These are phyloP conservation scores for Coregonus clupeaformis DNA, from an alignment of 2,113 vertebrate genomes.

Conservation along the genomic window DNA sequence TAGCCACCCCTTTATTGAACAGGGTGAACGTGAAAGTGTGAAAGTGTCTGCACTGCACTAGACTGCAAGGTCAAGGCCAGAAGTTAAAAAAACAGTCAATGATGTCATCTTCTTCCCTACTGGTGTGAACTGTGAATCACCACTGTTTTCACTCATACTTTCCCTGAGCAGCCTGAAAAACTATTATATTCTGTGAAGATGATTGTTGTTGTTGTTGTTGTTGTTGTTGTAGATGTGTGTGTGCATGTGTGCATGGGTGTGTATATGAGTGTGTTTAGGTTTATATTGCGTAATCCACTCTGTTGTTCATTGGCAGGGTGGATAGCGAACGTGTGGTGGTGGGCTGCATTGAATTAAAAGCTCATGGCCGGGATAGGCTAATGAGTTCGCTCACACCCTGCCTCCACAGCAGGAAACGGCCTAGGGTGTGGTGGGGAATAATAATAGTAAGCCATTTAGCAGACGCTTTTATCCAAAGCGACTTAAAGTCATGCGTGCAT, in stretches of 20 bases:
- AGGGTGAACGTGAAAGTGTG: background rate
- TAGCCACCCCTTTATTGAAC: background rate
- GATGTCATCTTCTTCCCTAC: no score
- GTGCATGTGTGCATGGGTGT: background rate
- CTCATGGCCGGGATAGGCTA: conserved; percentile 24
- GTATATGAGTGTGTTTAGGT: background rate
- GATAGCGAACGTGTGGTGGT: background rate
- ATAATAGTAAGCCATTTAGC: no score
- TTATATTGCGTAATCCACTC: no score
- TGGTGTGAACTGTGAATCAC: no score
- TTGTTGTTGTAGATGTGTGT: background rate
- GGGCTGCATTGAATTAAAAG: conserved; percentile 13
- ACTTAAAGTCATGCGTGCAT: no score
- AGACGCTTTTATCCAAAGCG: no score
- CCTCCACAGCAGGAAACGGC: conserved; percentile 8
- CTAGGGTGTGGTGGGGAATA: background rate
- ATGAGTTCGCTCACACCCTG: conserved; percentile 17
- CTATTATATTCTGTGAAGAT: background rate
- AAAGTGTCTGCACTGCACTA: background rate
- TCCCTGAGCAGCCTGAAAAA: background rate
- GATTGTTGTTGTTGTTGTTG: background rate
- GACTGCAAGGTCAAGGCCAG: background rate
- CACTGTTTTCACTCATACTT: background rate
- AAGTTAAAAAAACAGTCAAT: no score
- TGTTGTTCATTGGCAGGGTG: background rate